phyloP scores from a whole-genome alignment of 2,113 vertebrate genomes.

The Phalacrocorax pelagicus region DNA sequence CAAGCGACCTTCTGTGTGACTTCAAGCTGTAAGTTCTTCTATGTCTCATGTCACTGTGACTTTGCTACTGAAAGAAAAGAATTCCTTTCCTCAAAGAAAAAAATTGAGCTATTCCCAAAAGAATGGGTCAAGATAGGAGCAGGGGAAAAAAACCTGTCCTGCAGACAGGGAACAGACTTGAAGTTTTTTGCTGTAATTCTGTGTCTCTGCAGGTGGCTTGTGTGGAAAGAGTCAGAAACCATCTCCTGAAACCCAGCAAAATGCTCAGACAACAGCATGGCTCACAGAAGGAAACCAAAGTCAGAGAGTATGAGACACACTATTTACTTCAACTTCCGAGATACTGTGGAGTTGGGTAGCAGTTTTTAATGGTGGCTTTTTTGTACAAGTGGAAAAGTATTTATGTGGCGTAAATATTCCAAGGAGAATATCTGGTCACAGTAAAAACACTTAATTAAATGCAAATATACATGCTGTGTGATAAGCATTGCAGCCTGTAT shows the following conservation, averaged over 20 bases:
- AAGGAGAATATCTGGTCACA: neutral
- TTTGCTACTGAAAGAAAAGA: neutral
- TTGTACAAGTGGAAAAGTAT: neutral
- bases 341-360: neutral
- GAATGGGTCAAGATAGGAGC: neutral
- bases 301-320: slow-evolving; percentile 84
- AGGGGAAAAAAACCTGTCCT: neutral
- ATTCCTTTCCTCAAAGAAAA: neutral
- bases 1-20: neutral
- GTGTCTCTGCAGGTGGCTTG: slow-evolving; percentile 72
- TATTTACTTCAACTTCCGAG: neutral
- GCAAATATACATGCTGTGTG: neutral
- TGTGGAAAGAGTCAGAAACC: slow-evolving; percentile 71
- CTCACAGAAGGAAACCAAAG: slow-evolving; percentile 78
- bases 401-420: neutral
- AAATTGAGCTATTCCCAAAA: neutral
- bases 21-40: neutral
- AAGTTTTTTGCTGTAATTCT: neutral
- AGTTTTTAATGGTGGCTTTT: neutral
- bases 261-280: slow-evolving; percentile 81
- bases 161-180: neutral
- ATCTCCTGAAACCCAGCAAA: slow-evolving; percentile 86
- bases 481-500: neutral
- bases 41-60: neutral
- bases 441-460: neutral